Conservation (phyloP, 2,888 invertebrate species). For the Diplolepis rosae region DNA sequence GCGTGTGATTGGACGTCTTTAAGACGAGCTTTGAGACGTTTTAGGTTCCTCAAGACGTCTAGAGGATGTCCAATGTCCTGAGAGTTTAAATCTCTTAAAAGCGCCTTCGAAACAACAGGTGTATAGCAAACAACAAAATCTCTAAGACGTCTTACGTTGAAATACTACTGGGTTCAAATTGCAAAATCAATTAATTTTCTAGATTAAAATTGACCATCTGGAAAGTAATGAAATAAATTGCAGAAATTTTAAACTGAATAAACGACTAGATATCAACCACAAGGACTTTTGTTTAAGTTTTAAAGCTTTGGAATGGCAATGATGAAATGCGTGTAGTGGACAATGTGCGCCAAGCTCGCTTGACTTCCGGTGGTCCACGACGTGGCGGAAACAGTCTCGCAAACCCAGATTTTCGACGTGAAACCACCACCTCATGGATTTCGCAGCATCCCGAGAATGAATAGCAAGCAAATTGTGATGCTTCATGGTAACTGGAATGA, state of each 20-base stretch:
- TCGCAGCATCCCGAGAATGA: background rate
- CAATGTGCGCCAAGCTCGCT: constrained; percentile 26
- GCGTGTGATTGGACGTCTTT: too few relatives aligned
- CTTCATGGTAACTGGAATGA: constrained; percentile 16
- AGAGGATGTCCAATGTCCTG: too few relatives aligned
- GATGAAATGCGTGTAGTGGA: constrained; percentile 16
- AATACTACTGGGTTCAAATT: too few relatives aligned
- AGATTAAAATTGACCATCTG: background rate
- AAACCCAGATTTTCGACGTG: constrained; percentile 26
- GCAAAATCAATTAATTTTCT: too few relatives aligned
- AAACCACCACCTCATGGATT: constrained; percentile 21
- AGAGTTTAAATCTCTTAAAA: too few relatives aligned
- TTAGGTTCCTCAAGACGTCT: too few relatives aligned
- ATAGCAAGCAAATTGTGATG: constrained; percentile 28
- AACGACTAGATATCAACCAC: background rate
- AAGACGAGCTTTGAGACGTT: too few relatives aligned
- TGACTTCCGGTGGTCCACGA: constrained; percentile 19
- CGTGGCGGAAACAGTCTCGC: constrained; percentile 27
- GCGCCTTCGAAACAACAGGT: too few relatives aligned
- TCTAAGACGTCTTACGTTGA: too few relatives aligned
- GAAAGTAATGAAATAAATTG: background rate
- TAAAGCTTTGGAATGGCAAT: background rate
- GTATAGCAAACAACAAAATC: too few relatives aligned
- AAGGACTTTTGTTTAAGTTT: background rate
- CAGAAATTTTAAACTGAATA: background rate